Evolutionary conservation across 2,797 vertebrate species (phyloP), one percentile per base, ranked within the genome.

Genomic region (Muscicapa comitata): DNA sequence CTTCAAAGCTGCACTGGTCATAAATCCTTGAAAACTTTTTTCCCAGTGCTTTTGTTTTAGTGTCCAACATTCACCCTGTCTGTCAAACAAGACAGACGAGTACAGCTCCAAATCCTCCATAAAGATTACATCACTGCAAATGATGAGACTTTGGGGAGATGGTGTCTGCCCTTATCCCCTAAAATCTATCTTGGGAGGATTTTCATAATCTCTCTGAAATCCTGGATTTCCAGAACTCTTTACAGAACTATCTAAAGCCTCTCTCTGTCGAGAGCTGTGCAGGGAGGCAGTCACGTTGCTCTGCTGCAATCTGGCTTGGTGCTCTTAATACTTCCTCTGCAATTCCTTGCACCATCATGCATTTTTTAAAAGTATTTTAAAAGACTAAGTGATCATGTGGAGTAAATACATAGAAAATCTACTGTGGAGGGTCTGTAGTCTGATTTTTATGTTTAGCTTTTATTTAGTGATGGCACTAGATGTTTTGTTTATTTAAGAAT

Each of bases 191-290:
- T 86, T 84, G 73, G 78, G 78, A 91, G 92, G 91, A 96, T 96
- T 97, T 95, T 66, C 3, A 1, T 95, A 96, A 96, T 88, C 95
- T 91, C 57, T 82, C 45, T 88, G 66, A 91, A 95, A 95, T 93
- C 90, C 88, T 91, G 86, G 86, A 43, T 96, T 96, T 93, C 88
- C 86, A 91, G 84, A 95, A 84, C 43, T 42, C 78, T 73, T 93
- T 70, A 54, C 6, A 76, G 73, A 90, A 45, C 55, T 50, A 43
- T 20, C 42, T 51, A 66, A 86, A 90, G 53, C 25, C 75, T 86
- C 57, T 79, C 40, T 61, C 70, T 76, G 51, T 40, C 5, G 13
- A 86, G 88, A 88, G 65, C 67, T 68, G 47, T 68, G 75, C 72
- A 72, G 81, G 16, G 43, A 89, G 74, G 71, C 43, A 70, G 43